Conservation (phyloP, 2,113 vertebrate species). For the Perca flavescens region DNA sequence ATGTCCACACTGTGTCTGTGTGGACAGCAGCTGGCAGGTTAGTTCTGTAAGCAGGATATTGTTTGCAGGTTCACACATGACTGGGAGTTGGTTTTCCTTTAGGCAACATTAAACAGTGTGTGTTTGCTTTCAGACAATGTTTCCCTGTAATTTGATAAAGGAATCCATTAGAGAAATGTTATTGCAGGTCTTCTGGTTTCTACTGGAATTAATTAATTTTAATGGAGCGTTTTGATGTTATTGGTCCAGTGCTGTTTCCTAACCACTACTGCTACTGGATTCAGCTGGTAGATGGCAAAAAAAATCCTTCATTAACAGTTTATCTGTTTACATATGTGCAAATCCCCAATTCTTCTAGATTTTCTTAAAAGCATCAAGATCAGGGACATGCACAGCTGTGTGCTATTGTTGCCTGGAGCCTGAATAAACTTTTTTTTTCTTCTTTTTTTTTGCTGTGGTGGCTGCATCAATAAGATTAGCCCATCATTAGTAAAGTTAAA, state of each 20-base stretch:
- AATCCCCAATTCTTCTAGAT: not conserved
- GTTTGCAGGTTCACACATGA: conserved; percentile 6
- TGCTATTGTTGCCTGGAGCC: too few species aligned
- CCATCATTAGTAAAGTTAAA: too few species aligned
- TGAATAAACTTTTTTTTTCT: too few species aligned
- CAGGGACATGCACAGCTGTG: too few species aligned
- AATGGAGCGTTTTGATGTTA: not conserved
- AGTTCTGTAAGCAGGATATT: conserved; percentile 11
- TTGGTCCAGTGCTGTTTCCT: not conserved
- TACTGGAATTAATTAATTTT: not conserved
- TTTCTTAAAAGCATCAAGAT: too few species aligned
- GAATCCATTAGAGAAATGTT: not conserved
- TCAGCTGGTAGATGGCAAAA: not conserved
- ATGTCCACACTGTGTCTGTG: conserved; percentile 14
- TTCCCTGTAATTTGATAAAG: not conserved
- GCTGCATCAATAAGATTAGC: too few species aligned
- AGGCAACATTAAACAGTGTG: not conserved
- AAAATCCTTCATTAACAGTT: not conserved
- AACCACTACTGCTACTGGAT: not conserved
- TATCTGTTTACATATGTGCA: not conserved
- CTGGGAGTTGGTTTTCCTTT: conserved; percentile 9
- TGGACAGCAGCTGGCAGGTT: conserved; percentile 14
- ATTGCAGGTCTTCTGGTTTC: not conserved
- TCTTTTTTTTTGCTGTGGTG: too few species aligned
- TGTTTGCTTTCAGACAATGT: not conserved